These are phyloP conservation scores for Gallinago paraguaiae DNA, from an alignment of 2,113 vertebrate genomes.

Conservation along the genomic window DNA sequence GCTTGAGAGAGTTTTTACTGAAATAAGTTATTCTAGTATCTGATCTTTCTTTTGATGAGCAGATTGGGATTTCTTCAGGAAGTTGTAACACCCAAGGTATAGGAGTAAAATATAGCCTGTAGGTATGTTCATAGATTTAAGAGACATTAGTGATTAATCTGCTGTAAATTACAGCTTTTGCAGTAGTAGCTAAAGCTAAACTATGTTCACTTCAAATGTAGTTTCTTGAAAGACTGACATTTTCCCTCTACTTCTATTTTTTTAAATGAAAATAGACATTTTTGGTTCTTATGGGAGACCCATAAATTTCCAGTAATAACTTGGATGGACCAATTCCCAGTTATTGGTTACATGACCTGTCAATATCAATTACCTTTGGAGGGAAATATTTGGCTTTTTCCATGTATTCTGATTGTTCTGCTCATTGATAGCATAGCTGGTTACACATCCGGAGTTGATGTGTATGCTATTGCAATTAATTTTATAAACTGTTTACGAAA, in stretches of 20 bases:
- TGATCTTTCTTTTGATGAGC: neutral
- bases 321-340: constrained; percentile 17
- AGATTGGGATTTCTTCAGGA: neutral
- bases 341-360: constrained; percentile 46
- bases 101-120: neutral
- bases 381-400: constrained; percentile 24
- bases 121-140: neutral
- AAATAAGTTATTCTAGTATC: neutral
- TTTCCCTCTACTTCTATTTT: neutral
- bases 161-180: neutral
- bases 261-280: neutral
- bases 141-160: neutral
- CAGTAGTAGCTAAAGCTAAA: neutral
- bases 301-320: constrained; percentile 6
- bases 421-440: neutral
- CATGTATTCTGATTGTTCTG: constrained; percentile 14
- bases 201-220: neutral
- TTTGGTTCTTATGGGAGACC: neutral
- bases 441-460: constrained; percentile 4
- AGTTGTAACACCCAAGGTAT: neutral
- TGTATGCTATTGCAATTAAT: constrained; percentile 69
- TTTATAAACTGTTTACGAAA: constrained; percentile 61
- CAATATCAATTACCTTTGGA: constrained; percentile 48
- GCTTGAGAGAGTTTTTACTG: neutral
- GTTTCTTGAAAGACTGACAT: neutral